Base-by-base conservation (phyloP, 1,140 invertebrate genomes). In the Drosophila murphyi region DNA sequence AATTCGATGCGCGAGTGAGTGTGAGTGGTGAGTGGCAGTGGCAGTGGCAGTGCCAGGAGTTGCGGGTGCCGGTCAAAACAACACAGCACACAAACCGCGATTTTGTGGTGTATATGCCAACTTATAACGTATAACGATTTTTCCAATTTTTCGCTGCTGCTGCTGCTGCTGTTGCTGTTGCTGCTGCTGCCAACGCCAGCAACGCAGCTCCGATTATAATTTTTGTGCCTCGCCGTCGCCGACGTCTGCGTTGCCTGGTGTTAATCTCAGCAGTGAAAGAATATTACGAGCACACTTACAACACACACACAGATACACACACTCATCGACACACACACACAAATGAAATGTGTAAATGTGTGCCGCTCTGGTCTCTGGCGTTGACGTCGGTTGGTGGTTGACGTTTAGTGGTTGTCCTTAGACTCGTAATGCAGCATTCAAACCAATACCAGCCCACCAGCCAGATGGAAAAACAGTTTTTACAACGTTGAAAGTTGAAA, bases 311-410 rank as follows among this genome's bases (percentile, higher is more conserved):
- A 32, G 35, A 20, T 1, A 20, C 20, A 20, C 76, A 82, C 80
- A 82, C 76, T 78, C 60, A 70, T 20, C 20, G 1, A 41, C 37
- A 43, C 37, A 41, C 10, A 41, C 10, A 60, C 20, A 20, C 29
- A 20, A 20, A 52, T 43, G 54, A 34, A 20, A 70, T 77, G 59
- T 67, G 59, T 77, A 63, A 77, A 77, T 87, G 74, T 89, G 81
- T 82, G 85, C 77, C 76, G 79, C 56, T 60, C n/a, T 60, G 37
- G 28, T 47, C 59, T 50, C 72, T 77, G 69, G 67, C 79, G 85
- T 76, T 78, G 85, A 85, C 71, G 85, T 76, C 74, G 85, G 85
- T 76, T 77, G 85, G 85, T 89, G 85, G 85, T 89, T 89, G 85
- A 89, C 86, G 85, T 89, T 85, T 89, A 89, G 82, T 87, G 82